Conservation (phyloP, 37 sponge, comb jelly and placozoan genomes). For the Geodia barretti region DNA sequence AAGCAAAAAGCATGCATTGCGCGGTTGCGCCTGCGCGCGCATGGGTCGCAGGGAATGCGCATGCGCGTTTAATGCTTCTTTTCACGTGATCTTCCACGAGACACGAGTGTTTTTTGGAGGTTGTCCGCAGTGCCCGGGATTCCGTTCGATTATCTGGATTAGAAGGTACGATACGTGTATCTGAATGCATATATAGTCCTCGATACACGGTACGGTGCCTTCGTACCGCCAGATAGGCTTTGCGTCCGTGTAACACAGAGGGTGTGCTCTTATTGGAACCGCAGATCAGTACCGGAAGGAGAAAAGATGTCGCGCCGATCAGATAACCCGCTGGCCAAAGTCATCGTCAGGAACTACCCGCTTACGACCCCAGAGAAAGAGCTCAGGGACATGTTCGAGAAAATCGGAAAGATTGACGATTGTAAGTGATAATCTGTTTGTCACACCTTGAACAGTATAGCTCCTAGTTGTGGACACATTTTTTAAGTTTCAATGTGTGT, state of each 20-base stretch:
- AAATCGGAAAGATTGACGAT: conserved; percentile 70
- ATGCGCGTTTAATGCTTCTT: background rate
- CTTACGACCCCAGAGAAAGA: conserved; percentile 38
- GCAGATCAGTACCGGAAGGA: background rate
- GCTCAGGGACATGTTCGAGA: conserved; percentile 66
- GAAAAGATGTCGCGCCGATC: conserved; percentile 2
- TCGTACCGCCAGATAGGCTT: background rate
- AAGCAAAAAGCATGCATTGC: no score
- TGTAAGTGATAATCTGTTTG: conserved; percentile 37
- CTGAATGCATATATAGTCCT: no score
- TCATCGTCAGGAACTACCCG: conserved; percentile 71
- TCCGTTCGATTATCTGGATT: background rate
- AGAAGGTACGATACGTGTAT: no score
- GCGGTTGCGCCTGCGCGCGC: no score
- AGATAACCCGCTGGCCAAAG: conserved; percentile 32
- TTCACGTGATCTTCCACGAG: background rate
- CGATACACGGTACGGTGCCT: no score
- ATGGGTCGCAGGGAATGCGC: no score
- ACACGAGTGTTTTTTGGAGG: no score
- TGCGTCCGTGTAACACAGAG: background rate
- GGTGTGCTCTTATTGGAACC: background rate
- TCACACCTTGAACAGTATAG: background rate
- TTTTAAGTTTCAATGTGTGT: background rate
- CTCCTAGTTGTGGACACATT: background rate
- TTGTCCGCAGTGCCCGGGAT: background rate